These are phyloP conservation scores for Boloria selene DNA, from an alignment of 2,888 invertebrate genomes.

Conservation along the genomic window DNA sequence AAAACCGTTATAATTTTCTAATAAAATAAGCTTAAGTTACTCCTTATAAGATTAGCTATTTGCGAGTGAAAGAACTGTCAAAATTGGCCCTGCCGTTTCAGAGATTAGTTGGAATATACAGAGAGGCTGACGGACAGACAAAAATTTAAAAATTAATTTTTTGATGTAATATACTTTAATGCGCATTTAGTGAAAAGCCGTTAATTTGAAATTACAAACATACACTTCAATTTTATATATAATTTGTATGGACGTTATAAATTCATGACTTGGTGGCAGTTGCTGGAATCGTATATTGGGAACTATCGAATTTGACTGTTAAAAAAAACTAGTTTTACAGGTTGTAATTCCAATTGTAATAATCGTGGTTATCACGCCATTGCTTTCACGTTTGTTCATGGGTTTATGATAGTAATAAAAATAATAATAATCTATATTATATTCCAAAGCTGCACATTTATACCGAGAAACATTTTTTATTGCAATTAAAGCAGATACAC, in stretches of 20 bases:
- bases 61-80: no score
- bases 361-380: slow-evolving; percentile 16
- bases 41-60: no score
- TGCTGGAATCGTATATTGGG: slow-evolving; percentile 18
- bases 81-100: no score
- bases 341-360: slow-evolving; percentile 28
- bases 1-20: no score
- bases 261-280: slow-evolving; percentile 24
- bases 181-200: no score
- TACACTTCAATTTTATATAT: no score
- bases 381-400: slow-evolving; percentile 8
- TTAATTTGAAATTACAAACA: no score
- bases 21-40: no score
- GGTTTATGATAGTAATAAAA: slow-evolving; percentile 7
- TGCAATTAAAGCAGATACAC: background rate
- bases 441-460: slow-evolving; percentile 13
- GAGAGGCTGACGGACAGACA: no score
- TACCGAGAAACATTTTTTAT: background rate
- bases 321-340: slow-evolving; percentile 29
- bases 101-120: no score
- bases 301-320: slow-evolving; percentile 13
- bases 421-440: slow-evolving; percentile 10
- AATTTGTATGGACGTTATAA: slow-evolving; percentile 4
- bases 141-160: no score
- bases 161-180: no score